Base-by-base conservation (phyloP, 2,888 invertebrate genomes). In the Leptopilina syphax region DNA sequence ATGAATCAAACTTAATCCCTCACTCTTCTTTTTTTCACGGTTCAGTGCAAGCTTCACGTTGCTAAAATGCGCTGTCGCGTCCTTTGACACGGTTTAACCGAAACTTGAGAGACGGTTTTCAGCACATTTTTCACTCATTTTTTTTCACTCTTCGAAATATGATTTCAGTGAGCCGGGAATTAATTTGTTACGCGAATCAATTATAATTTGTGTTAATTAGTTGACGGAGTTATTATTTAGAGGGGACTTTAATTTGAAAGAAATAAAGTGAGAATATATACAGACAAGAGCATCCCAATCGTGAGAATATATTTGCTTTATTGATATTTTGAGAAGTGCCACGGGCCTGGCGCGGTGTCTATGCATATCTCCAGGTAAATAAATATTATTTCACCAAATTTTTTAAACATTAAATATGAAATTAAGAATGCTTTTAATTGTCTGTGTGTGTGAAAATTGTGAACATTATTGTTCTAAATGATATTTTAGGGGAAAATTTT, bases 341-440 rank as follows among this genome's bases (percentile, higher is more conserved):
- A 90, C 85, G 87, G 89, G 87, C 88, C 86, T 87, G 86, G 86
- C 50, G 63, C 89, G 88, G 90, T 88, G 90, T 89, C 88, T 91
- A 91, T 91, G 91, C 90, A 90, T 90, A 91, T 88, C 88, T 86
- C 87, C 88, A 91, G n/a, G 99, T 99, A 91, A 99, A 98, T 85
- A 99, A 34, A 34, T 34, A 34, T 34, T 34, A 95, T 92, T 98
- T 98, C 87, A 97, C 27, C 12, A 12, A 12, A 13, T 27, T 50
- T 54, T 2, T 27, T 18, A 3, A 3, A 1, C 34, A 34, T 34
- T 34, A 34, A 34, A 34, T 34, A 34, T 34, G 34, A 34, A 2
- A 4, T 34, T 34, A 34, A 34, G 34, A 34, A 2, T 1, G 34
- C 4, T 3, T 34, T 57, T 57, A 8, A 7, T 3, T 3, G 54